A percentile compares a stretch with the other conserved stretches of the same genome.
phyloP scores from a whole-genome alignment of 23 tunicate genomes.

The Halocynthia aurantium region DNA sequence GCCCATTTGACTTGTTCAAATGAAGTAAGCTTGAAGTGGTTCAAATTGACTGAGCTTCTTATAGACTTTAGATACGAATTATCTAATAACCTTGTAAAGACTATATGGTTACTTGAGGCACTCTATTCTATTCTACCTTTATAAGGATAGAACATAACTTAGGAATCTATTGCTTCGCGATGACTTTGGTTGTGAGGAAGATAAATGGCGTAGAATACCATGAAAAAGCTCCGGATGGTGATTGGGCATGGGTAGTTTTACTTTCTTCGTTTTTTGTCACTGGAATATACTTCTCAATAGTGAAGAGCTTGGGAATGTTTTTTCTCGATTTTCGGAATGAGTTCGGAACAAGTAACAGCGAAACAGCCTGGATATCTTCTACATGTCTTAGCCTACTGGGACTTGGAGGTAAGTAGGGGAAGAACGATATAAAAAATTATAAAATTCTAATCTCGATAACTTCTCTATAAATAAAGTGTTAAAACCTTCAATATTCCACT shows the following conservation, averaged over 20 bases:
- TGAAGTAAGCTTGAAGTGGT: too few relatives aligned
- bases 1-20: too few relatives aligned
- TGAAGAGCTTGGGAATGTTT: constrained; percentile 43
- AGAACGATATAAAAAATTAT: too few relatives aligned
- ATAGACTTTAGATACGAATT: too few relatives aligned
- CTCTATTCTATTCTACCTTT: too few relatives aligned
- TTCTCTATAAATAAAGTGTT: neutral
- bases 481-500: neutral
- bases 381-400: constrained; percentile 18
- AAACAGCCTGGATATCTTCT: constrained; percentile 38
- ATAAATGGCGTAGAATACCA: neutral
- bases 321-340: constrained; percentile 33
- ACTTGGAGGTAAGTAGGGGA: constrained; percentile 27
- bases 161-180: neutral
- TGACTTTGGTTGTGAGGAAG: constrained; percentile 13
- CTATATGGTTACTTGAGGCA: too few relatives aligned
- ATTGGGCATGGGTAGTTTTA: constrained; percentile 59
- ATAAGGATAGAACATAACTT: too few relatives aligned
- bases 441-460: neutral
- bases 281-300: constrained; percentile 29
- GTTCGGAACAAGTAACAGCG: constrained; percentile 43
- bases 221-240: constrained; percentile 54
- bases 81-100: too few relatives aligned
- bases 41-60: too few relatives aligned
- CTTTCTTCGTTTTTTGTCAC: constrained; percentile 17